Percentiles rank a stretch among this genome's conserved stretches.
Evolutionary conservation across 2,797 vertebrate species (phyloP).

Genomic region (Silurus aristotelis): DNA sequence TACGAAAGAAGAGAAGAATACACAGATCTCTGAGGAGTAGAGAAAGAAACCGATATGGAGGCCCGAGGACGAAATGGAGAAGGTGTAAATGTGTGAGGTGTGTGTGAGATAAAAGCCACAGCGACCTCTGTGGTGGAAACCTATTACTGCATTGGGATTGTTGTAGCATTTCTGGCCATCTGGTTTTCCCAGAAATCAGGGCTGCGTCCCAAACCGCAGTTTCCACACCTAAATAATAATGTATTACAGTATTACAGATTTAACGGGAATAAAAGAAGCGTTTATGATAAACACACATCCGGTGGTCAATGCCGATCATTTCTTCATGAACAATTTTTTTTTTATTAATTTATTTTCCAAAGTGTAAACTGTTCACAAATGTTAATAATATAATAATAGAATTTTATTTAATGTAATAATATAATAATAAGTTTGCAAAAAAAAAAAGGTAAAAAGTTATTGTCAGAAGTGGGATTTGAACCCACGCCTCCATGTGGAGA

Average conservation of each 20-base stretch:
- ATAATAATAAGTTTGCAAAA: no score
- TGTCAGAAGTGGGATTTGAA: slow-evolving; percentile 42
- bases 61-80: no score
- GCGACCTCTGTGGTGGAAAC: not conserved
- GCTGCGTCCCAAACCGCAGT: not conserved
- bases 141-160: not conserved
- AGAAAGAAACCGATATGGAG: no score
- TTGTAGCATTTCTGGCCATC: no score
- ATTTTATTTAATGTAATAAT: no score
- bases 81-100: not conserved
- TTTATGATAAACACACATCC: no score
- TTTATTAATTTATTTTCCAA: no score
- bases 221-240: not conserved
- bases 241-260: not conserved
- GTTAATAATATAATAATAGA: no score
- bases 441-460: not conserved
- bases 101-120: not conserved
- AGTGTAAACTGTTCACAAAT: no score
- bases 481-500: slow-evolving; percentile 36
- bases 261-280: not conserved
- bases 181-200: not conserved
- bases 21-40: not conserved
- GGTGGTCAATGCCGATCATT: no score
- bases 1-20: not conserved
- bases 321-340: no score